These are phyloP conservation scores for Chrysotoxum bicinctum DNA, from an alignment of 2,888 invertebrate species.

Conservation along the genomic window DNA sequence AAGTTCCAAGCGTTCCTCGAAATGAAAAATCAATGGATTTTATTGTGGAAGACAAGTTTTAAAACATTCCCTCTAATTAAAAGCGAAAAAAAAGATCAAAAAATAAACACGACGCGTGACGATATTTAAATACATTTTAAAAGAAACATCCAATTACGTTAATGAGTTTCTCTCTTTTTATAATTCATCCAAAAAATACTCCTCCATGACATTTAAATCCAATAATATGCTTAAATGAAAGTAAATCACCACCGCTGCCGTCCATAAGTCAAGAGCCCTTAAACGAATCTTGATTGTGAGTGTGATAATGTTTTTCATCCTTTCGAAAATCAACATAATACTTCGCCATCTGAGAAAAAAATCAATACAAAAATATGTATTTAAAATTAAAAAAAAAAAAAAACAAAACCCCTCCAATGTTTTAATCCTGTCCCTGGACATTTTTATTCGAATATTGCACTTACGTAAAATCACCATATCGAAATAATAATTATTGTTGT, in stretches of 20 bases:
- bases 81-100: no score
- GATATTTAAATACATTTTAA: no score
- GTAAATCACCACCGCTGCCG: neutral
- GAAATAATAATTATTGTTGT: conserved; percentile 31
- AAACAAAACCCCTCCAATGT: neutral
- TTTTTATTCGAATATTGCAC: conserved; percentile 3
- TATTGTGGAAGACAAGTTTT: no score
- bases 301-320: neutral
- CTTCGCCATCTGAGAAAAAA: neutral
- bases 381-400: neutral
- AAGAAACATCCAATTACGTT: neutral
- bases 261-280: neutral
- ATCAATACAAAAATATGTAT: neutral
- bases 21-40: no score
- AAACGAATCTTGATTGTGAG: neutral
- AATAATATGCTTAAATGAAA: neutral
- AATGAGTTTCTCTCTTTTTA: neutral
- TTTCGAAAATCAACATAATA: neutral
- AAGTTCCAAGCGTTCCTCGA: no score
- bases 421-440: neutral
- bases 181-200: neutral
- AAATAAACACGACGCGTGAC: no score
- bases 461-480: neutral
- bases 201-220: neutral
- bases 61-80: no score